phyloP scores from a whole-genome alignment of 2,888 invertebrate genomes.

The Oxyscelio sp. region DNA sequence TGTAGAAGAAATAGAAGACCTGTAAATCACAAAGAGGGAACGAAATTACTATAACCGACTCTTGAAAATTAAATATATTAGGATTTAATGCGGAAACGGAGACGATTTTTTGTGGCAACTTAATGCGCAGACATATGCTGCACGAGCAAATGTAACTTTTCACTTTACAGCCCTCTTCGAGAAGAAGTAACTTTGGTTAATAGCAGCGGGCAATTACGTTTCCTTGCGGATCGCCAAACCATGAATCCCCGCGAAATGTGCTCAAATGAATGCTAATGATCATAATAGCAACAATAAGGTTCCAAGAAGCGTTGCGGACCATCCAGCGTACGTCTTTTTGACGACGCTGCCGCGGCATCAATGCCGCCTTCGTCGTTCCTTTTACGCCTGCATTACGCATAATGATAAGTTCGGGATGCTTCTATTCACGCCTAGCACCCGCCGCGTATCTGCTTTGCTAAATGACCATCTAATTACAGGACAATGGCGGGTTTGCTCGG shows the following conservation, averaged over 20 bases:
- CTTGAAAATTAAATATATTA: constrained; percentile 39
- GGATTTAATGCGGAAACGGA: constrained; percentile 45
- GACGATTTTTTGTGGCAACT: constrained; percentile 10
- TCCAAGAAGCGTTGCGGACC: constrained; percentile 72
- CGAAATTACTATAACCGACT: constrained; percentile 1
- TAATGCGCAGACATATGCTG: constrained; percentile 62
- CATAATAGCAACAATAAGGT: constrained; percentile 77
- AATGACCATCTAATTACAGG: constrained; percentile 86
- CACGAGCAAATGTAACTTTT: constrained; percentile 47
- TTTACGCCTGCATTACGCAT: constrained; percentile 86
- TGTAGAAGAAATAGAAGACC: no score
- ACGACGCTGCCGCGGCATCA: constrained; percentile 56
- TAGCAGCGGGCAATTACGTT: constrained; percentile 58
- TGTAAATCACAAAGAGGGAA: constrained; percentile 6
- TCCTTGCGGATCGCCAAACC: constrained; percentile 39
- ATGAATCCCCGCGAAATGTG: constrained; percentile 58
- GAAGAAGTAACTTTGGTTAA: constrained; percentile 61
- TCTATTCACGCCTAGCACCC: constrained; percentile 86
- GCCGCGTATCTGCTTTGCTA: constrained; percentile 81
- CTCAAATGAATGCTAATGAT: constrained; percentile 78
- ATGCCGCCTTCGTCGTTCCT: constrained; percentile 67
- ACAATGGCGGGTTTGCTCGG: constrained; percentile 72
- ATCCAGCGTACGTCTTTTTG: constrained; percentile 66
- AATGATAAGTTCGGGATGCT: constrained; percentile 84
- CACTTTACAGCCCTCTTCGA: constrained; percentile 62